Evolutionary conservation across 92 coral and sea anemone species (phyloP).

Genomic region (Palythoa grandiflora): DNA sequence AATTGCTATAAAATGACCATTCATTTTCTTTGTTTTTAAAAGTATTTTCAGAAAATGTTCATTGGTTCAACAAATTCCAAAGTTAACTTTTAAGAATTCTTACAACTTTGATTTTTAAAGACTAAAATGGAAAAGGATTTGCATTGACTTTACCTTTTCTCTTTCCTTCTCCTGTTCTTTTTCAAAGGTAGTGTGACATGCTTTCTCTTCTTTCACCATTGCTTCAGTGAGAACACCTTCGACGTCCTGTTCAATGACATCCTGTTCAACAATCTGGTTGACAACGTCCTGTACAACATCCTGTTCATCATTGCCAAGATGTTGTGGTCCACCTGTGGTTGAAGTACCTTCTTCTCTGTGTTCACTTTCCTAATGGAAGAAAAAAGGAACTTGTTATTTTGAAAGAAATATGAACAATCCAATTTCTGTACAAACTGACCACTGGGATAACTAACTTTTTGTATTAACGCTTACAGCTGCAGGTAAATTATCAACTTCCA

Average conservation of each 20-base stretch:
- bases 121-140: not conserved
- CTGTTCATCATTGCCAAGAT: not conserved
- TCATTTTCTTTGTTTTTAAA: no score
- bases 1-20: no score
- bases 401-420: not conserved
- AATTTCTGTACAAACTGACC: no score
- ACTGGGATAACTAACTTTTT: no score
- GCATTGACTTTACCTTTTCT: slow-evolving; percentile 10
- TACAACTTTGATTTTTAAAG: not conserved
- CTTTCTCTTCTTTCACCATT: slow-evolving; percentile 79
- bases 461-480: no score
- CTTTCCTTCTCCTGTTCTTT: slow-evolving; percentile 24
- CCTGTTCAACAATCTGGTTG: not conserved
- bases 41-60: no score
- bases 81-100: no score
- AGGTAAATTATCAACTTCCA: no score
- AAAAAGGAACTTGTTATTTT: not conserved
- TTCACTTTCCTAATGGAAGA: not conserved
- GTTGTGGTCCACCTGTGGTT: not conserved
- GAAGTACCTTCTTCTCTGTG: no score
- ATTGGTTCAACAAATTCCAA: no score
- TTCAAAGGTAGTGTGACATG: slow-evolving; percentile 52
- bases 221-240: slow-evolving; percentile 56
- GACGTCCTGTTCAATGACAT: not conserved
- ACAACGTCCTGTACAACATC: not conserved